Base-by-base conservation (phyloP, 2,888 invertebrate genomes). In the Drosophila nr. perissopoda region DNA sequence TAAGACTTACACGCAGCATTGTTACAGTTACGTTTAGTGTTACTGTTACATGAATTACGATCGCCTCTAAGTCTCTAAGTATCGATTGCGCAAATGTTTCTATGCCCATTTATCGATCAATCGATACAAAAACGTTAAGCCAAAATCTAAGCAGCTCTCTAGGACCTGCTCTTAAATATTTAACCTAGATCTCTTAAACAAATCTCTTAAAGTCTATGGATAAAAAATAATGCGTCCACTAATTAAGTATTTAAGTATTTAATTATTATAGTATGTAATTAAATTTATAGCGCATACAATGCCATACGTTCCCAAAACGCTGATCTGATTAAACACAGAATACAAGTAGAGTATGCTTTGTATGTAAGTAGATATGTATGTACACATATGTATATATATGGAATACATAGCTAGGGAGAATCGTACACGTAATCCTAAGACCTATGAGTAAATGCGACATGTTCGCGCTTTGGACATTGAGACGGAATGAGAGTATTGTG, bases 391-490 rank as follows among this genome's bases (percentile, higher is more conserved):
- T 61, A n/a, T 49, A 51, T 60, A 54, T 62, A 73, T 72, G 56
- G 29, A 70, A 67, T 84, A 83, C 71, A 87, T 87, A 66, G 59
- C 84, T 88, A 83, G 78, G 73, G 69, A 76, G 62, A 71, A 33
- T 71, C 76, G 66, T 80, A 80, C 66, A 85, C 74, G 69, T 83
- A 68, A 87, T 72, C 89, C 84, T 87, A 85, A 64, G 58, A 73
- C 89, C 87, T 85, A 89, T 66, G 69, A 81, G 53, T 78, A 65
- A 71, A 61, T 78, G 80, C 78, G 78, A 80, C 60, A 57, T 29
- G 7, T 68, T 68, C 81, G 77, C 73, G 80, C 79, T 79, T 85
- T 85, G 85, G 89, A 89, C 89, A 64, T 88, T 87, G 31, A 85
- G 85, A 85, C 85, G 85, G 85, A 84, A 85, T 86, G 82, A 87